Evolutionary conservation across 37 sponge, comb jelly and placozoan species (phyloP), one percentile per base, ranked within the genome.

Genomic region (Amphimedon queenslandica): DNA sequence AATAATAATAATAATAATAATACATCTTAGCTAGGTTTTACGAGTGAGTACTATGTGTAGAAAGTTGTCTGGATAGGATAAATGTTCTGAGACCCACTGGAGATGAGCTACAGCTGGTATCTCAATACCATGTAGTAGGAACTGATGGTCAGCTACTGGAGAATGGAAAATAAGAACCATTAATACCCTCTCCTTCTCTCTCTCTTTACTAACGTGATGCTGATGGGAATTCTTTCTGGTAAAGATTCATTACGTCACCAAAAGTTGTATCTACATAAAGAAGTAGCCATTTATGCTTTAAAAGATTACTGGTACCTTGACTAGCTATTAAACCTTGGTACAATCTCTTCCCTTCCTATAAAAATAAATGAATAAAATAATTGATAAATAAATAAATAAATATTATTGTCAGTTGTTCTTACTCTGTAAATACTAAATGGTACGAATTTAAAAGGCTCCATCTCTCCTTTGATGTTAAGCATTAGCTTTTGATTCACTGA

Each of bases 41-140:
- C 67, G 28, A 21, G 86, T n/a, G n/a, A n/a, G n/a, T n/a, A n/a
- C n/a, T n/a, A 98, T 82, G 69, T 98, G 96, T 39, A 98, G 63
- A 83, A 98, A 98, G 71, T 92, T 98, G 56, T 98, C 99, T 1
- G 99, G 93, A 64, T 94, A 88, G 42, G 90, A 83, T 40, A 98
- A 67, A 67, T 94, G 76, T 76, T 89, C 86, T 51, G 88, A 83
- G 13, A 98, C 72, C 93, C 93, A 98, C 74, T 98, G 99, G 1
- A 98, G 75, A 4, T 88, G 86, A 1, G 93, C 82, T 30, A 78
- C 72, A 40, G 73, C 41, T 16, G 96, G 81, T 8, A 90, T 40
- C 35, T 92, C 85, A 43, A 94, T 79, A 10, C 99, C 99, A 36
- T 98, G 99, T 25, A 94, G 80, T 37, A 79, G 41, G 21, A 25